Percentiles rank a stretch among this genome's conserved stretches.
Conservation (phyloP, 37 sponge, comb jelly and placozoan species). For the Amphimedon queenslandica region DNA sequence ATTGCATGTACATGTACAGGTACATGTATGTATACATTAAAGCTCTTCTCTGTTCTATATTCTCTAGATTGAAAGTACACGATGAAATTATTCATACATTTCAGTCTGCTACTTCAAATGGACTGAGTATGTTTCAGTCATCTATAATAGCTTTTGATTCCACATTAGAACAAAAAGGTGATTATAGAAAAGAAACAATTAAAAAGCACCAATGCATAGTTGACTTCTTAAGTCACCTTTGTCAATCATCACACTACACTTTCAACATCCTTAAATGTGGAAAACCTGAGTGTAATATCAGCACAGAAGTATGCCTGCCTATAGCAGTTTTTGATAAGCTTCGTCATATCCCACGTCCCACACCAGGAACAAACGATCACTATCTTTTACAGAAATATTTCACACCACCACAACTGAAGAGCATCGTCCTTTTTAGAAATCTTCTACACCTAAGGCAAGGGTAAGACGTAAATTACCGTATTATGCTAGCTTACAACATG, state of each 20-base stretch:
- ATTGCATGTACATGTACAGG: too few species aligned
- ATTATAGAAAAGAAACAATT: neutral
- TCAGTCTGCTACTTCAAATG: neutral
- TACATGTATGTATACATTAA: too few species aligned
- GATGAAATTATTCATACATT: neutral
- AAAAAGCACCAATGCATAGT: slow-evolving; percentile 6
- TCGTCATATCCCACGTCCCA: neutral
- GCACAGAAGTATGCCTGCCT: slow-evolving; percentile 20
- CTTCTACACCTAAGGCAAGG: neutral
- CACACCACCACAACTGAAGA: neutral
- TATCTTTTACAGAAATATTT: slow-evolving; percentile 4
- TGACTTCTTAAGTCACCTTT: slow-evolving; percentile 29
- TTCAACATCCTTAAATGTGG: slow-evolving; percentile 48
- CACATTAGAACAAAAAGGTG: neutral
- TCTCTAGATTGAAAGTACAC: slow-evolving; percentile 7
- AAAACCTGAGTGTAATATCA: neutral
- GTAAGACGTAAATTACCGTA: neutral
- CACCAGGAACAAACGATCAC: neutral
- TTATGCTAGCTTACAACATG: neutral
- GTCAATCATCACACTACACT: slow-evolving; percentile 32
- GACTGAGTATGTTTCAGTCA: slow-evolving; percentile 2
- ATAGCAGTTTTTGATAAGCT: neutral
- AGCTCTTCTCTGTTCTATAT: neutral
- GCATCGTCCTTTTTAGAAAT: neutral
- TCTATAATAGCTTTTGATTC: slow-evolving; percentile 13